phyloP scores from a whole-genome alignment of 2,888 invertebrate species.

The Chalcosyrphus nemorum region DNA sequence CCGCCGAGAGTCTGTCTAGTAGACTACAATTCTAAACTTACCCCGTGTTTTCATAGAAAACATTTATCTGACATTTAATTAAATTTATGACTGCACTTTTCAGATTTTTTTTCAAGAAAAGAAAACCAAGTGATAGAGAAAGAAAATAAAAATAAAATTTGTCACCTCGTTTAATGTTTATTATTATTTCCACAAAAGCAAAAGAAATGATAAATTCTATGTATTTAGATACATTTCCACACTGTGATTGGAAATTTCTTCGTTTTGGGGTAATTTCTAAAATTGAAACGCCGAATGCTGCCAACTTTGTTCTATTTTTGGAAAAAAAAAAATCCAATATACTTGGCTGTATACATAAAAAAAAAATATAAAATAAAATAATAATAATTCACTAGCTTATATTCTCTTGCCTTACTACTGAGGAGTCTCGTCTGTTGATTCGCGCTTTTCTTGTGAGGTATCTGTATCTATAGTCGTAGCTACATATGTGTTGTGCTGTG shows the following conservation, averaged over 20 bases:
- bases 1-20: slow-evolving; percentile 4
- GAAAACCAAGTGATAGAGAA: no score
- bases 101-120: slow-evolving; percentile 11
- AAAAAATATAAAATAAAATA: slow-evolving; percentile 26
- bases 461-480: no score
- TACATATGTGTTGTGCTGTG: slow-evolving; percentile 24
- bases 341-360: neutral
- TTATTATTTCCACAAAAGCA: slow-evolving; percentile 50
- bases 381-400: slow-evolving; percentile 43
- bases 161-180: slow-evolving; percentile 55
- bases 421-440: slow-evolving; percentile 38
- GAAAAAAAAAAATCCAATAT: slow-evolving; percentile 17
- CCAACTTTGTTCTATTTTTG: slow-evolving; percentile 70
- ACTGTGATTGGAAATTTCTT: slow-evolving; percentile 61
- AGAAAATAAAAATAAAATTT: slow-evolving; percentile 33
- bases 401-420: neutral
- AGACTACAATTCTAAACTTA: slow-evolving; percentile 13
- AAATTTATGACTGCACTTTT: slow-evolving; percentile 49
- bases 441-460: slow-evolving; percentile 28
- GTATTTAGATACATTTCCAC: slow-evolving; percentile 47
- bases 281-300: slow-evolving; percentile 64
- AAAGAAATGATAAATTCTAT: slow-evolving; percentile 41
- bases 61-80: slow-evolving; percentile 55
- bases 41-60: slow-evolving; percentile 31
- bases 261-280: slow-evolving; percentile 71